Evolutionary conservation across 1,140 invertebrate species (phyloP).

Genomic region (Rhizoglyphus robini): DNA sequence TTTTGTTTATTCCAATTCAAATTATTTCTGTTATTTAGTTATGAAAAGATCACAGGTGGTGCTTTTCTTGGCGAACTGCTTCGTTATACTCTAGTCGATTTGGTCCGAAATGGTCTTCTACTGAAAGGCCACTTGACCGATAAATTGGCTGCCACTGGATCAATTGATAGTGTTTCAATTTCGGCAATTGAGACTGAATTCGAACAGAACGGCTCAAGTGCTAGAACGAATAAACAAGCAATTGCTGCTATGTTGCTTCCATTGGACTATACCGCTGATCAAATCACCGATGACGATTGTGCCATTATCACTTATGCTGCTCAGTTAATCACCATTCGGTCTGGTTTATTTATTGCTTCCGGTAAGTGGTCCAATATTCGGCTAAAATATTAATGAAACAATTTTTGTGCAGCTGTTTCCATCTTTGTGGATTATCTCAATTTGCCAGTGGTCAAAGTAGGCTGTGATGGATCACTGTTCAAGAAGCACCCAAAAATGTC

Average conservation of each 20-base stretch:
- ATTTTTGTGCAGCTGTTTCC: conserved; percentile 1
- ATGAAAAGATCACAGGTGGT: conserved; percentile 67
- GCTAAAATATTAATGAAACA: background rate
- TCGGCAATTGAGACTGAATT: background rate
- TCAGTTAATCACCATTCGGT: background rate
- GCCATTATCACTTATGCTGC: background rate
- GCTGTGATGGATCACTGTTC: conserved; percentile 73
- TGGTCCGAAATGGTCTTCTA: conserved; percentile 41
- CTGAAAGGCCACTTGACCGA: conserved; percentile 38
- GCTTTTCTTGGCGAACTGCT: conserved; percentile 73
- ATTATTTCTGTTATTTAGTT: conserved; percentile 33
- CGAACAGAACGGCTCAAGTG: background rate
- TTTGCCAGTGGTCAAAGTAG: conserved; percentile 51
- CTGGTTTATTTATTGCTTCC: background rate
- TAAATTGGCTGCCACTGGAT: conserved; percentile 36
- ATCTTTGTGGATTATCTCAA: conserved; percentile 41
- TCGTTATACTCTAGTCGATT: conserved; percentile 41
- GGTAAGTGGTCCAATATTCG: background rate
- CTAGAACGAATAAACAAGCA: background rate
- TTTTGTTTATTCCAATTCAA: background rate
- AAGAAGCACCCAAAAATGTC: conserved; percentile 67
- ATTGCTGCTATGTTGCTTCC: background rate
- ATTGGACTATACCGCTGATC: background rate
- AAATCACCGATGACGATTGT: background rate
- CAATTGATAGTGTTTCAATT: conserved; percentile 47